A percentile compares a stretch with the other conserved stretches of the same genome.
Conservation (phyloP, 1,140 invertebrate genomes). For the Philopotamus ludificatus region DNA sequence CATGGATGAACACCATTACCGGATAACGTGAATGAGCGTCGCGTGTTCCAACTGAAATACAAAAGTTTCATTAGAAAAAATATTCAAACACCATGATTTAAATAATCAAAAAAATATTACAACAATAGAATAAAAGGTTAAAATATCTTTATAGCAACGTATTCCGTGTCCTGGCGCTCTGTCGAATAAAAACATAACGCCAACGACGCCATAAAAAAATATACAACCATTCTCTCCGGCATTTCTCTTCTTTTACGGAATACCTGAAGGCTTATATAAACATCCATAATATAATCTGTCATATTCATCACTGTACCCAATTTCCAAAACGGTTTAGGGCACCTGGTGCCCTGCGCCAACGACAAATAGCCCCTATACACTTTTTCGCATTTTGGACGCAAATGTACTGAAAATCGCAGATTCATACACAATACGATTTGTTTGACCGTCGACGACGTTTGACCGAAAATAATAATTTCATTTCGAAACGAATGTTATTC, state of each 20-base stretch:
- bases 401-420: conserved; percentile 26
- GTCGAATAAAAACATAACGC: conserved; percentile 1
- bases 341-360: conserved; percentile 34
- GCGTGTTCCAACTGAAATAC: conserved; percentile 63
- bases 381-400: too few species aligned
- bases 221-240: not conserved
- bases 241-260: not conserved
- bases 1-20: conserved; percentile 93
- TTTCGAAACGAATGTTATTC: too few species aligned
- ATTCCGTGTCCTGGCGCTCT: not conserved
- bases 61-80: not conserved
- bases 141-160: not conserved
- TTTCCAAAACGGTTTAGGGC: conserved; percentile 30
- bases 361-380: conserved; percentile 35
- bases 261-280: conserved; percentile 11
- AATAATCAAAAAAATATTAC: not conserved
- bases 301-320: conserved; percentile 38
- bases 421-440: not conserved
- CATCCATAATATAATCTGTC: conserved; percentile 35
- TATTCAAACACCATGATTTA: not conserved
- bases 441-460: too few species aligned
- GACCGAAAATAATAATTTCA: too few species aligned
- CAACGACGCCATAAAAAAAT: not conserved
- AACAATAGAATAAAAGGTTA: not conserved
- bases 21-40: conserved; percentile 67